Base-by-base conservation (phyloP, 2,888 invertebrate species). In the Tetramorium bicarinatum region DNA sequence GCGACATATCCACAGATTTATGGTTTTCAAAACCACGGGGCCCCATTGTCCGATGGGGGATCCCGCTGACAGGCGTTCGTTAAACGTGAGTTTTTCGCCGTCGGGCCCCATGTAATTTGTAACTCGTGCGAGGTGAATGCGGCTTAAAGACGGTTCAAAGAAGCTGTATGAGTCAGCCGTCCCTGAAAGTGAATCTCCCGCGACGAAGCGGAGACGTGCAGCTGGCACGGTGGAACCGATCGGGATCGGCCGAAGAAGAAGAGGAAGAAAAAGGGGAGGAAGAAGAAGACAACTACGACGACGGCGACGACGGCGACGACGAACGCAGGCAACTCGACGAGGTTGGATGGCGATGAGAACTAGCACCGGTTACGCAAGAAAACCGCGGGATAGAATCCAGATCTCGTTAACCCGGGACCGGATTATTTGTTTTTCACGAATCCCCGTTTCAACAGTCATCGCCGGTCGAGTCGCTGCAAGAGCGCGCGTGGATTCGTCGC, bases 351-450 rank as follows among this genome's bases (percentile, higher is more conserved):
- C 44, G 88, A 86, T 71, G 81, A 87, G 88, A 88, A 88, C 88
- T 88, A 87, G 86, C 90, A 88, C 87, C 90, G 88, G 91, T 93
- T 92, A 91, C 92, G 91, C 89, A 91, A 92, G 91, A 91, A 91
- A 89, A 89, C 88, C 90, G 87, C 89, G 88, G 86, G 86, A 82
- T 89, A 87, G 85, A 87, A 89, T 91, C 90, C 88, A 89, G 91
- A 91, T 91, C 92, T 93, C 91, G 92, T 92, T 93, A 92, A 90
- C 88, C 88, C 85, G 85, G 85, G 76, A 82, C 84, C 82, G 87
- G 87, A 90, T 84, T 89, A 91, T 91, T 91, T 88, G 88, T 90
- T 91, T 91, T 87, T 87, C 86, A 86, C 85, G 64, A 89, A 88
- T 54, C 85, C 52, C 79, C 84, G 82, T 85, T 86, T 77, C 72